These are phyloP conservation scores for Octopus bimaculoides DNA, from an alignment of 1,140 invertebrate genomes.

Conservation along the genomic window DNA sequence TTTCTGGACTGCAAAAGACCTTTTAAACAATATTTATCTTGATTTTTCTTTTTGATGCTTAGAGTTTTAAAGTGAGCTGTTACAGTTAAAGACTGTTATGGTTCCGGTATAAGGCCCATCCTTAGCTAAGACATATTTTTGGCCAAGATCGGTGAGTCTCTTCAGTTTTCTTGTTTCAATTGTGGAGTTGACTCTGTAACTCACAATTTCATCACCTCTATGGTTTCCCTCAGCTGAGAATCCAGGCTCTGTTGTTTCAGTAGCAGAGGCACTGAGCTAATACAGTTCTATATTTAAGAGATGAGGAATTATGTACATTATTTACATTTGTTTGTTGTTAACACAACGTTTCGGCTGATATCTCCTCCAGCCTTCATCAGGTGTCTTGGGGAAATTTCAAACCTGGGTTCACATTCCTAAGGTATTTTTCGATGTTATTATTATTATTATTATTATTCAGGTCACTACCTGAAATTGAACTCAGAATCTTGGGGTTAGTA, in stretches of 20 bases:
- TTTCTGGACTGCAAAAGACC: conserved; percentile 3
- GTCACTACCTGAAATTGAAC: too few relatives aligned
- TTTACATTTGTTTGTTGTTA: too few relatives aligned
- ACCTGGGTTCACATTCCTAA: too few relatives aligned
- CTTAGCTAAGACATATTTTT: neutral
- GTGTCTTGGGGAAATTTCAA: too few relatives aligned
- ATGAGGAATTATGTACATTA: too few relatives aligned
- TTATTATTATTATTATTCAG: too few relatives aligned
- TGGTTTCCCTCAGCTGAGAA: neutral
- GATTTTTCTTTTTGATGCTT: too few relatives aligned
- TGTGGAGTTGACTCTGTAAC: conserved; percentile 6
- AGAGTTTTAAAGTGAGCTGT: neutral
- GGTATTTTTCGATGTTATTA: too few relatives aligned
- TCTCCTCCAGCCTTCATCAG: too few relatives aligned
- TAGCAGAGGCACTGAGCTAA: conserved; percentile 6
- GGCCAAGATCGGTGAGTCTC: conserved; percentile 3
- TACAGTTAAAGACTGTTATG: neutral
- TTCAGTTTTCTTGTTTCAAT: neutral
- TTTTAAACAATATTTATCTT: conserved; percentile 5
- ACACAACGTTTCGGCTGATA: too few relatives aligned
- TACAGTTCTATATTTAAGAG: too few relatives aligned
- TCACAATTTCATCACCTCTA: conserved; percentile 1
- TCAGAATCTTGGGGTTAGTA: too few relatives aligned
- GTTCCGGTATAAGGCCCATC: neutral
- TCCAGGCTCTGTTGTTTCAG: neutral